These are phyloP conservation scores for Gymnocypris eckloni DNA, from an alignment of 2,797 vertebrate species.

Conservation along the genomic window DNA sequence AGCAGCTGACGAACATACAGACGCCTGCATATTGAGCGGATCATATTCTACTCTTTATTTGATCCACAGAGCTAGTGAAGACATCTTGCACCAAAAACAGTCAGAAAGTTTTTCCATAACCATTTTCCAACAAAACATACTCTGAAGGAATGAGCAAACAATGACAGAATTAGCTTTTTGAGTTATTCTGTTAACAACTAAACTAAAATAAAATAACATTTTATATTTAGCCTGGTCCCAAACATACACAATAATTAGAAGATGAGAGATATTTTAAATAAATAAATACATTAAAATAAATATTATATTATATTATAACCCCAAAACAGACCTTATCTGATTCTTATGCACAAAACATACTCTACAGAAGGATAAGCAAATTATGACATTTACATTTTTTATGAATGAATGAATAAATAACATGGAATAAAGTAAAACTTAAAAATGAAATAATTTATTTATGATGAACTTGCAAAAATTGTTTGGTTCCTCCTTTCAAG, in stretches of 20 bases:
- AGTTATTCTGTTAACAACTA: neutral
- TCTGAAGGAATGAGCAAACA: neutral
- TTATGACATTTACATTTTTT: neutral
- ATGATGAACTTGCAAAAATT: neutral
- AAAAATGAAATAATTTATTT: neutral
- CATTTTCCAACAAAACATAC: neutral
- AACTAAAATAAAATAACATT: neutral
- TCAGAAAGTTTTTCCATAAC: neutral
- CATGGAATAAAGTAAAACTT: neutral
- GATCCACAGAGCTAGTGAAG: neutral
- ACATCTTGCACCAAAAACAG: neutral
- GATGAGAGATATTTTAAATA: neutral
- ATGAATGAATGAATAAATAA: neutral
- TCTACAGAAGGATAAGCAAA: neutral
- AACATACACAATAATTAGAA: neutral
- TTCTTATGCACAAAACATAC: neutral
- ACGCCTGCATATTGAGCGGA: neutral
- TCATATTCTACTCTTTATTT: neutral
- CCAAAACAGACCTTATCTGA: neutral
- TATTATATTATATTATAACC: too few species aligned
- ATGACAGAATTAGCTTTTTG: neutral
- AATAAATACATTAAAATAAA: neutral
- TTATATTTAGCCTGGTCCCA: neutral
- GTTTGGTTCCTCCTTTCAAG: neutral
- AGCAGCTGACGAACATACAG: neutral